Base-by-base conservation (phyloP, 2,113 vertebrate species). In the Melanostigma gelatinosum region DNA sequence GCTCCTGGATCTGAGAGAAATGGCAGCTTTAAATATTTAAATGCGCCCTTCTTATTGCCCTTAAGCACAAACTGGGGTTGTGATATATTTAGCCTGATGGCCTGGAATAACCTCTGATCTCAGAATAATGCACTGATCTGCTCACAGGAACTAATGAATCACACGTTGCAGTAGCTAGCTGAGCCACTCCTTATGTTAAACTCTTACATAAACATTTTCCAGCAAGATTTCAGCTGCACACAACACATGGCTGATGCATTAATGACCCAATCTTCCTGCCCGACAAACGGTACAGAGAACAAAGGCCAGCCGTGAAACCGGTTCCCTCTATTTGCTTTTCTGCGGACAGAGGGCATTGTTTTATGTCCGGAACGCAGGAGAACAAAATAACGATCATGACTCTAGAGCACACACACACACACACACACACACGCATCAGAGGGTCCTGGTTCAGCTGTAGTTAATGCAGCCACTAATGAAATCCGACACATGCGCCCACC, bases 241-340 rank as follows among this genome's bases (percentile, higher is more conserved):
- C 54, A 73, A 78, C 92, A 93, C 88, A 85, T 84, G 90, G 77
- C 69, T 55, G 38, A 83, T 27, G 8, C 85, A 87, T 93, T 90
- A 91, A 90, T 85, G 79, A 73, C 57, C 82, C 80, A 2, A 16
- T 75, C 90, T 93, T 93, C 92, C 91, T 91, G 82, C 82, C 78
- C 68, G 38, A 83, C 79, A 90, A 90, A 89, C 85, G 82, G 34
- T 0, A 11, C 22, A 27, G 71, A 75, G 85, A 91, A 93, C 89
- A 91, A 94, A 92, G 83, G 11, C 55, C 0, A 32, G 71, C 58
- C 42, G 50, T 77, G 64, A 87, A 89, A 88, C 87, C 77, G 52
- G 54, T 76, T 61, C 77, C 66, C 58, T 83, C 77, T 77, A 36
- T 90, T 93, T 92, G 66, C 48, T 58, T 75, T 80, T 77, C 57